Conservation (phyloP, 2,113 vertebrate species). For the Phocoena phocoena region DNA sequence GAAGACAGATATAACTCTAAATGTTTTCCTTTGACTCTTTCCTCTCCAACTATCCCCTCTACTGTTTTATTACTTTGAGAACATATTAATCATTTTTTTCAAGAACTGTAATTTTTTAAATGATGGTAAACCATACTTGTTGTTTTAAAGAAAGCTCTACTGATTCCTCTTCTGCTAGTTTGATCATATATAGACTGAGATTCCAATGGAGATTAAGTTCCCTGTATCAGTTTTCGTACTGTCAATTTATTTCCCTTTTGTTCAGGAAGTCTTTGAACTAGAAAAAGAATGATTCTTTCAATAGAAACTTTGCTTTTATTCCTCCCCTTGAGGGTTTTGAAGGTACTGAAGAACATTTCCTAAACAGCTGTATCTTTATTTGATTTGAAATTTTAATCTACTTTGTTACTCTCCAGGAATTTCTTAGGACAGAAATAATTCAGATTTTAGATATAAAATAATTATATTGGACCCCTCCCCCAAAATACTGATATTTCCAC, state of each 20-base stretch:
- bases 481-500: background rate
- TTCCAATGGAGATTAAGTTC: background rate
- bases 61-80: conserved; percentile 4
- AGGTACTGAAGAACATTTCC: background rate
- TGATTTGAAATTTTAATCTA: background rate
- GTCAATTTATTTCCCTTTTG: background rate
- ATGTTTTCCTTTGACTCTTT: background rate
- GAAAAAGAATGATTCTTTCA: background rate
- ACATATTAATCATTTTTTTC: background rate
- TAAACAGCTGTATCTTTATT: background rate
- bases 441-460: background rate
- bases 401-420: background rate
- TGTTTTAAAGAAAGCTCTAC: background rate
- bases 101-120: background rate
- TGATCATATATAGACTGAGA: background rate
- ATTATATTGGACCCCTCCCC: background rate
- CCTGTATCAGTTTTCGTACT: background rate
- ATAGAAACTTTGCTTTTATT: background rate
- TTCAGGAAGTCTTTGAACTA: background rate
- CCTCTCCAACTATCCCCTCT: background rate
- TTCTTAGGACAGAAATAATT: conserved; percentile 11
- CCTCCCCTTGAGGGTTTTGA: background rate
- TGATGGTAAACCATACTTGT: background rate
- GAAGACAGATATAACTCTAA: background rate
- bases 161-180: background rate